These are phyloP conservation scores for Pissodes strobi DNA, from an alignment of 1,140 invertebrate species.

Conservation along the genomic window DNA sequence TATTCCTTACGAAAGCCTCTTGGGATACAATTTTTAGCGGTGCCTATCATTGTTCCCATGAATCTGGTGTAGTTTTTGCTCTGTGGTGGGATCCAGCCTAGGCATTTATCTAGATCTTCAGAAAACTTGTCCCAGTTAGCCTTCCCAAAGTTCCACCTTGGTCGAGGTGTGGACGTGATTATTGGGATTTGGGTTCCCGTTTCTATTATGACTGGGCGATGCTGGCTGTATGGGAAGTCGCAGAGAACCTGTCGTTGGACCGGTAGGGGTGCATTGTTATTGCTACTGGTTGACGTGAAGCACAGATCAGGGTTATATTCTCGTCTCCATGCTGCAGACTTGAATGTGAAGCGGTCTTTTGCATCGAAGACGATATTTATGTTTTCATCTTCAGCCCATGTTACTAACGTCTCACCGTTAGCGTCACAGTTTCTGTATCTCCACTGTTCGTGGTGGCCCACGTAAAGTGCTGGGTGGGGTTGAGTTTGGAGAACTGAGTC, in stretches of 20 bases:
- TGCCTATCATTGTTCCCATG: slow-evolving; percentile 13
- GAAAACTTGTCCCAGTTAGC: no score
- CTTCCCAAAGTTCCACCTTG: no score
- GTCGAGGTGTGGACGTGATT: slow-evolving; percentile 16
- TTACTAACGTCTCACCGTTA: no score
- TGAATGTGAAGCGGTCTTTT: neutral
- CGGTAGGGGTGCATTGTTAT: slow-evolving; percentile 9
- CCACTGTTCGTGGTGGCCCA: neutral
- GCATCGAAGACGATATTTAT: neutral
- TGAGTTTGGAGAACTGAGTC: slow-evolving; percentile 5
- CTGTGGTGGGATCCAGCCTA: no score
- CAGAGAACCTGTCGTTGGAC: slow-evolving; percentile 25
- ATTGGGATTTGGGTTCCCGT: slow-evolving; percentile 8
- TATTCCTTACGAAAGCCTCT: no score
- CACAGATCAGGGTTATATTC: no score
- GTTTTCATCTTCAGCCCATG: neutral
- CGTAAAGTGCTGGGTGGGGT: slow-evolving; percentile 5
- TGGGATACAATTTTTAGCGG: slow-evolving; percentile 27
- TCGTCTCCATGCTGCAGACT: no score
- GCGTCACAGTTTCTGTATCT: neutral
- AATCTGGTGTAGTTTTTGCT: slow-evolving; percentile 26
- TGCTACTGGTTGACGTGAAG: no score
- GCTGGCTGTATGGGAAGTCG: no score
- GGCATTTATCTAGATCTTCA: no score
- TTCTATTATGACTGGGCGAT: no score